Percentiles rank a stretch among this genome's conserved stretches.
Conservation (phyloP, 2,888 invertebrate species). For the Drosophila leonis region DNA sequence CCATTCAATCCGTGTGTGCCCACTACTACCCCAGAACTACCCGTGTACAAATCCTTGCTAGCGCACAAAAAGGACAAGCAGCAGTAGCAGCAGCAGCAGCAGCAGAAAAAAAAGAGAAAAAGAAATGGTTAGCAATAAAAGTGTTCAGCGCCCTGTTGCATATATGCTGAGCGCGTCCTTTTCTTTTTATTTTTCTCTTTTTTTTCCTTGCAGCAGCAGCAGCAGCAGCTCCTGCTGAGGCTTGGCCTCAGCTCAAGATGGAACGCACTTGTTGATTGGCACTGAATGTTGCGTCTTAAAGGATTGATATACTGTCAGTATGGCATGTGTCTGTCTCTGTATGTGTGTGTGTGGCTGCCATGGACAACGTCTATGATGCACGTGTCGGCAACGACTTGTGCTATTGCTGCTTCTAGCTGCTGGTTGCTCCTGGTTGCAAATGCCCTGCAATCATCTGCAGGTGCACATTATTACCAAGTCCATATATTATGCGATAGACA, state of each 20-base stretch:
- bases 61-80: conserved; percentile 45
- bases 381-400: conserved; percentile 35
- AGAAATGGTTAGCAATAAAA: conserved; percentile 80
- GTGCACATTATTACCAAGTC: conserved; percentile 60
- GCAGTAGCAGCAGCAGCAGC: neutral
- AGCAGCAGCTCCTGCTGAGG: conserved; percentile 9
- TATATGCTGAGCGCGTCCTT: conserved; percentile 37
- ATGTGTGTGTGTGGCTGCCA: conserved; percentile 37
- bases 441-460: conserved; percentile 62
- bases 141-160: conserved; percentile 77
- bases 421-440: conserved; percentile 54
- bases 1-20: conserved; percentile 67
- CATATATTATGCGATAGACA: conserved; percentile 46
- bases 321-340: conserved; percentile 5
- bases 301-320: conserved; percentile 70
- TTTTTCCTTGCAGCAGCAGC: neutral
- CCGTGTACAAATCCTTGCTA: conserved; percentile 71
- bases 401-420: conserved; percentile 17
- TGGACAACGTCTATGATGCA: conserved; percentile 55
- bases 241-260: conserved; percentile 58
- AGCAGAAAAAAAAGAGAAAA: conserved; percentile 17
- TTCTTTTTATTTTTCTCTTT: neutral
- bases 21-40: conserved; percentile 13
- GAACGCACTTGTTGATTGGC: conserved; percentile 81
- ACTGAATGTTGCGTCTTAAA: conserved; percentile 80